phyloP scores from a whole-genome alignment of 2,113 vertebrate genomes.

The Danionella cerebrum region DNA sequence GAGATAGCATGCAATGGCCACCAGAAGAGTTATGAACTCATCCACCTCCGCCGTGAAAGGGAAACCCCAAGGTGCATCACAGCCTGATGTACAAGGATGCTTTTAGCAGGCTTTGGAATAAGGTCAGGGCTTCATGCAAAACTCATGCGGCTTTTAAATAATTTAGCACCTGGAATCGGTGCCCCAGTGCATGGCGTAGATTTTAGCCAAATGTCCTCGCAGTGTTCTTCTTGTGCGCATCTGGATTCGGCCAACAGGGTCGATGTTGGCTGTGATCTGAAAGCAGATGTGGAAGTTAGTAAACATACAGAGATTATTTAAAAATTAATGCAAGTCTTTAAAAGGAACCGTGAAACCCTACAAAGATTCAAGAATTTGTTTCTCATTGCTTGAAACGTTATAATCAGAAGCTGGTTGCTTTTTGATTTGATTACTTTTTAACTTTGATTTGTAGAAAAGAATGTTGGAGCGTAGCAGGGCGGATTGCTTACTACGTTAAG shows the following conservation, averaged over 20 bases:
- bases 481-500: too few species aligned
- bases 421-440: too few species aligned
- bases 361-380: neutral
- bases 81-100: neutral
- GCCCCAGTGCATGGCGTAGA: conserved; percentile 99
- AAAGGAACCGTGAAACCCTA: too few species aligned
- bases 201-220: conserved; percentile 96
- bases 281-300: conserved; percentile 20
- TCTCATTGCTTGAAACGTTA: neutral
- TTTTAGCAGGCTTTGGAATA: neutral
- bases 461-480: too few species aligned
- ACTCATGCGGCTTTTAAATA: neutral
- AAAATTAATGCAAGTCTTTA: too few species aligned
- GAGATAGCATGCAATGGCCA: neutral
- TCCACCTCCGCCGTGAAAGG: neutral
- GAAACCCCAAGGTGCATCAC: neutral
- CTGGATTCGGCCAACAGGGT: conserved; percentile 96
- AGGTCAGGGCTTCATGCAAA: neutral
- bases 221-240: conserved; percentile 98
- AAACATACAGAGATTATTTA: neutral
- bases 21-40: neutral
- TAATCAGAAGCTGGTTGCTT: too few species aligned
- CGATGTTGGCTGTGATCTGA: conserved; percentile 96
- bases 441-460: too few species aligned
- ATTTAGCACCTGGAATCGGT: conserved; percentile 87